These are phyloP conservation scores for Damaliscus lunatus DNA, from an alignment of 2,113 vertebrate species.

Conservation along the genomic window DNA sequence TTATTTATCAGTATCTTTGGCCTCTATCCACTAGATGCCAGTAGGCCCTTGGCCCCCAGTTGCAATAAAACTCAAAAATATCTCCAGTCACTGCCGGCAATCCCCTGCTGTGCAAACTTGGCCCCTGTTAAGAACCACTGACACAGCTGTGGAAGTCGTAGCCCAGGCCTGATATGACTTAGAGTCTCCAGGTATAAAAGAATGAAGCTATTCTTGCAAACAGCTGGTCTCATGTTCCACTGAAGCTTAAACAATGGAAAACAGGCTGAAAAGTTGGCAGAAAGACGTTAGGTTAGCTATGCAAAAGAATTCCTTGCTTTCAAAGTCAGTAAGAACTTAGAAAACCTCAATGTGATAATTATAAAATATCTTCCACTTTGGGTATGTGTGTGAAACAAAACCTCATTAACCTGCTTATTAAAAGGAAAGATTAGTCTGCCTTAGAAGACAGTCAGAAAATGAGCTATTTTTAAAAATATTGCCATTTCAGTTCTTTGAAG, in stretches of 20 bases:
- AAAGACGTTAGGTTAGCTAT: background rate
- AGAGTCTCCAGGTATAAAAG: background rate
- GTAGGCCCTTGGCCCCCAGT: background rate
- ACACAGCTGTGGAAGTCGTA: background rate
- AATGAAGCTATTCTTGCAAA: background rate
- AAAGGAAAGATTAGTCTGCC: background rate
- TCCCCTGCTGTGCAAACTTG: background rate
- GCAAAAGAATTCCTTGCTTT: background rate
- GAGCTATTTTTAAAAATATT: background rate
- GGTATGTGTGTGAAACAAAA: background rate
- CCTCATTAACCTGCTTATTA: background rate
- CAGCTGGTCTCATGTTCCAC: background rate
- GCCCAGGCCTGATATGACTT: background rate
- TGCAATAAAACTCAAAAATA: background rate
- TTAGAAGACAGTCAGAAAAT: slow-evolving; percentile 25
- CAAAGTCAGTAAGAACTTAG: background rate
- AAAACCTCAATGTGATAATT: background rate
- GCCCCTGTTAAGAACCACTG: background rate
- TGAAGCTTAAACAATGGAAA: background rate
- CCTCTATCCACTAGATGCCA: background rate
- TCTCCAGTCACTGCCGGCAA: background rate
- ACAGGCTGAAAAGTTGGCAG: background rate
- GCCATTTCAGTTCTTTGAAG: background rate
- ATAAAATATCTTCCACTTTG: background rate
- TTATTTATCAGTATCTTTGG: background rate